Base-by-base conservation (phyloP, 37 sponge, comb jelly and placozoan genomes). In the Ephydatia muelleri region DNA sequence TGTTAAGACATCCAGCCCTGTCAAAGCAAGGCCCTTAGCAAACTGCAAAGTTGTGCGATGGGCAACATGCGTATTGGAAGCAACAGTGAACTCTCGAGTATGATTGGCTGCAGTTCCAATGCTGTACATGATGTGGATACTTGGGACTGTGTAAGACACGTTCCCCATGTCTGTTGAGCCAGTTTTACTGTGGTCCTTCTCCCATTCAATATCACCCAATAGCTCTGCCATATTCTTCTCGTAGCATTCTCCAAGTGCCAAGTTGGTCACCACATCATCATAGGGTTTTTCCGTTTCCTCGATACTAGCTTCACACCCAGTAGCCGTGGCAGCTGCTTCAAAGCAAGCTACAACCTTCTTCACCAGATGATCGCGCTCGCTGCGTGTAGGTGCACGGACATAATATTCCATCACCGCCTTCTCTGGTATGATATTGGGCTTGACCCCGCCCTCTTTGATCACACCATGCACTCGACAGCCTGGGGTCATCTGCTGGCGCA, bases 101-200 rank as follows among this genome's bases (percentile, higher is more conserved):
- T 96, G 97, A 8, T 79, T 86, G n/a, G 91, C 84, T 23, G 83
- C 92, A n/a, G 80, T 22, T 0, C 88, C 88, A 73, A 96, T 88
- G 40, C 49, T 34, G 65, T 79, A 96, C 81, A 78, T 89, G 29
- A 95, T 92, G 38, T 96, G 97, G 38, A 96, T 94, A 16, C 90
- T 84, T 22, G 97, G 97, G 30, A 94, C 86, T 37, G 80, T 67
- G 49, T 91, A 70, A 0, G 96, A 96, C 26, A 96, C 92, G 78
- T 96, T 93, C 12, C 97, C 95, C 97, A 96, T 96, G 72, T 96
- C 97, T 34, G 97, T 96, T 25, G 97, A 96, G 0, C 84, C 95
- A 48, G 83, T 75, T 14, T 57, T 57, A 21, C 38, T 33, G 16
- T 28, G 34, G 16, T 79, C 80, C 28, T 79, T 29, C 13, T 26